These are phyloP conservation scores for Ecliptopera silaceata DNA, from an alignment of 2,888 invertebrate species.

Conservation along the genomic window DNA sequence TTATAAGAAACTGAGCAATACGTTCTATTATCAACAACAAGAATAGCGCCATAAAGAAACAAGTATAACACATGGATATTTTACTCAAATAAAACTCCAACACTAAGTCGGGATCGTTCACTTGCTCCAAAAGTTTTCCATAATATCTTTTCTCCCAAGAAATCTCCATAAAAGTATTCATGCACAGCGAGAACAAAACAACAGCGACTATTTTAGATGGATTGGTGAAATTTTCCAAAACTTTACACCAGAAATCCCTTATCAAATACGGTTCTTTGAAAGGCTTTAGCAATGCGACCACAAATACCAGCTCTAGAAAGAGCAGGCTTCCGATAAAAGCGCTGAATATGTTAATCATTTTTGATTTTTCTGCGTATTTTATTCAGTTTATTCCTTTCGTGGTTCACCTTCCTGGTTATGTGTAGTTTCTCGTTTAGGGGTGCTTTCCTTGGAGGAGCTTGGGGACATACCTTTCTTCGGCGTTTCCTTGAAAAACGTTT, in stretches of 20 bases:
- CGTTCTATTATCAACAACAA: constrained; percentile 57
- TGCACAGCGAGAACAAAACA: constrained; percentile 38
- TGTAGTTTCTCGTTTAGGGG: constrained; percentile 5
- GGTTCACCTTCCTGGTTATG: neutral
- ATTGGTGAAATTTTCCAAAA: constrained; percentile 37
- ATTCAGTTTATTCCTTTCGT: neutral
- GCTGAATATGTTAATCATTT: constrained; percentile 60
- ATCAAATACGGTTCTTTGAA: constrained; percentile 53
- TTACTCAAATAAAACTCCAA: constrained; percentile 53
- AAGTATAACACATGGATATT: constrained; percentile 48
- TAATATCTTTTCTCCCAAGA: constrained; percentile 47
- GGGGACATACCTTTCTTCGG: constrained; percentile 29
- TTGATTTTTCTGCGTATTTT: constrained; percentile 9
- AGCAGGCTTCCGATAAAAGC: constrained; percentile 43
- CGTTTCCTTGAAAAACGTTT: constrained; percentile 45
- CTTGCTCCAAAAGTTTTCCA: constrained; percentile 38
- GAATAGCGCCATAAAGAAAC: constrained; percentile 50
- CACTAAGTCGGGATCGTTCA: constrained; percentile 40
- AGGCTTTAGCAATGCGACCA: constrained; percentile 60
- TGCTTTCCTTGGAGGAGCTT: constrained; percentile 12
- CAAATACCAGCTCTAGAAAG: constrained; percentile 49
- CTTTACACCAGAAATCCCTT: constrained; percentile 53
- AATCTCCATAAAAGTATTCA: constrained; percentile 54
- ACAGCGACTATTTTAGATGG: constrained; percentile 41
- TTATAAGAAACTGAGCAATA: constrained; percentile 47